Conservation (phyloP, 2,797 vertebrate species). For the Trachops cirrhosus region DNA sequence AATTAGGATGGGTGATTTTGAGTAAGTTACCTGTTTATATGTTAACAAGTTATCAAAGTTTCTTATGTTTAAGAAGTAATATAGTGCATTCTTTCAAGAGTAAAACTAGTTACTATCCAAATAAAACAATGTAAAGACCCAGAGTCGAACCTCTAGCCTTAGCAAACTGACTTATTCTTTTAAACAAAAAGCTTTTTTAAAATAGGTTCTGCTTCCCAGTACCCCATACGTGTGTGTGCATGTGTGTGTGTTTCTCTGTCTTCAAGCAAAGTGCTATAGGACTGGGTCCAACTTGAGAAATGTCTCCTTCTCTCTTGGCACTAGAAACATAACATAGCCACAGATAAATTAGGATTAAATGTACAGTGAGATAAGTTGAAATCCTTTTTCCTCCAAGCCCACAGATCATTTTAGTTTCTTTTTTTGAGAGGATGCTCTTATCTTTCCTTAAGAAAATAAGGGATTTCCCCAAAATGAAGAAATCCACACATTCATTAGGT, state of each 20-base stretch:
- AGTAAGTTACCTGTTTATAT: not conserved
- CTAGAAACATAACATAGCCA: not conserved
- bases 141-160: not conserved
- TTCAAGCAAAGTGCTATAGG: not conserved
- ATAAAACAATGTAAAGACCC: not conserved
- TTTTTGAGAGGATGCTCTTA: not conserved
- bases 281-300: not conserved
- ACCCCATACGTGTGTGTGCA: not conserved
- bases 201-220: not conserved
- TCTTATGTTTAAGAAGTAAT: not conserved
- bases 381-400: not conserved
- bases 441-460: not conserved
- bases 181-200: not conserved
- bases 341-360: constrained; percentile 22
- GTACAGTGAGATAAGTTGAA: not conserved
- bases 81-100: not conserved
- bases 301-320: not conserved
- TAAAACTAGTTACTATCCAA: not conserved
- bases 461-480: not conserved
- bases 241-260: not conserved
- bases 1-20: not conserved
- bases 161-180: not conserved
- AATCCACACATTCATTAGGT: not conserved
- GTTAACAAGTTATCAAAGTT: not conserved
- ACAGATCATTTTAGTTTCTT: not conserved